Conservation (phyloP, 2,888 invertebrate species). For the Odontocolon sp. region DNA sequence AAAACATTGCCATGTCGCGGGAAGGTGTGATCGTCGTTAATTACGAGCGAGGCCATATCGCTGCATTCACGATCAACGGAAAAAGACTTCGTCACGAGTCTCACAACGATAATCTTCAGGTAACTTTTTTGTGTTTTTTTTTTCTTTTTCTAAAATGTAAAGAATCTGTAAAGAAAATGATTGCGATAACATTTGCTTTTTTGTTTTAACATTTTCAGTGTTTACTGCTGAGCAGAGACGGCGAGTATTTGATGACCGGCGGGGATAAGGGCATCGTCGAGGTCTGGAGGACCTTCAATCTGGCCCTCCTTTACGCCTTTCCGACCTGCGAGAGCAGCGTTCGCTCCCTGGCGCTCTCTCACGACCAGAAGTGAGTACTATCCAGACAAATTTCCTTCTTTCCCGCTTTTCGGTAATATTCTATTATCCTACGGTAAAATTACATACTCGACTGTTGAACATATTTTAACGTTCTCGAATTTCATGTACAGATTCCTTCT, state of each 20-base stretch:
- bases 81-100: constrained; percentile 93
- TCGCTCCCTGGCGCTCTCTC: constrained; percentile 95
- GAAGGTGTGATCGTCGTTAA: constrained; percentile 98
- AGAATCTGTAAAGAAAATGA: background rate
- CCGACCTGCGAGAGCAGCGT: constrained; percentile 98
- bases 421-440: no score
- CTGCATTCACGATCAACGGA: constrained; percentile 97
- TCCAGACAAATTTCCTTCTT: background rate
- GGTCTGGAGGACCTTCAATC: constrained; percentile 98
- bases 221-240: constrained; percentile 96
- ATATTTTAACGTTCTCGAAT: constrained; percentile 62
- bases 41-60: constrained; percentile 95
- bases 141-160: background rate
- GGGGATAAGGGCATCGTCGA: constrained; percentile 98
- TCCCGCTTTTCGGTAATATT: no score
- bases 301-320: constrained; percentile 98
- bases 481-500: constrained; percentile 97
- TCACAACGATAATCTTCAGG: constrained; percentile 97
- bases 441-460: no score
- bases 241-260: constrained; percentile 99
- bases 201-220: constrained; percentile 89
- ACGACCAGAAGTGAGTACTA: constrained; percentile 96
- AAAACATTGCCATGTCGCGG: constrained; percentile 95
- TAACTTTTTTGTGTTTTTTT: constrained; percentile 76
- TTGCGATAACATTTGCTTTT: constrained; percentile 24